phyloP scores from a whole-genome alignment of 2,113 vertebrate genomes.

The Cercocebus atys region DNA sequence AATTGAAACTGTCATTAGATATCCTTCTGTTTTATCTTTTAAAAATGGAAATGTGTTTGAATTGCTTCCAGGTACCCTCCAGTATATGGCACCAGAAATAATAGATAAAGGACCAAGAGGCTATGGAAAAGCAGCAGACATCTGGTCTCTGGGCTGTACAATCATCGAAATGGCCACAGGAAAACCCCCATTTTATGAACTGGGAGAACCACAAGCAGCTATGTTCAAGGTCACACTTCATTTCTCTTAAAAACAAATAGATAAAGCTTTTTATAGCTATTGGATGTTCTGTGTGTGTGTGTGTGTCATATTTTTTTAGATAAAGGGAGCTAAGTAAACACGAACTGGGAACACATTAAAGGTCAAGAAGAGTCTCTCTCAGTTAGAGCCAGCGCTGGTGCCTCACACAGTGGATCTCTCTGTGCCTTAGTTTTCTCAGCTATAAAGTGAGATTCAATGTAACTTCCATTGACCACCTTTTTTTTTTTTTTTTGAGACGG shows the following conservation, averaged over 20 bases:
- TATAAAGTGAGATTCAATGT: not conserved
- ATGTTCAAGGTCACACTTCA: slow-evolving; percentile 96
- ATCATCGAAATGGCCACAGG: slow-evolving; percentile 99
- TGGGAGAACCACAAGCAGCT: slow-evolving; percentile 98
- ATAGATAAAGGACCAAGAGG: slow-evolving; percentile 98
- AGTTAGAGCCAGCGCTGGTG: rapidly evolving
- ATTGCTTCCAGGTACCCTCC: slow-evolving; percentile 92
- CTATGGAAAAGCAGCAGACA: slow-evolving; percentile 98
- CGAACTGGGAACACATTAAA: not conserved
- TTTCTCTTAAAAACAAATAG: not conserved
- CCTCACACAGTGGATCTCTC: not conserved
- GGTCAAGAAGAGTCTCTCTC: not conserved
- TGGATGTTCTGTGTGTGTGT: not conserved
- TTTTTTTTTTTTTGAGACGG: too few species aligned
- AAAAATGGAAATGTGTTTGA: slow-evolving; percentile 45
- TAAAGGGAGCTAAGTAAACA: not conserved
- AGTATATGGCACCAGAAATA: slow-evolving; percentile 99
- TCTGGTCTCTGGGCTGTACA: slow-evolving; percentile 98
- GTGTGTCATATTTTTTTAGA: not conserved
- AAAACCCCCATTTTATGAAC: slow-evolving; percentile 97
- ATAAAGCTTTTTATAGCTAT: not conserved
- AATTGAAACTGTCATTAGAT: not conserved
- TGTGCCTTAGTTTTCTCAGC: not conserved
- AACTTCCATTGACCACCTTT: not conserved
- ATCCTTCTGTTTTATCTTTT: not conserved